These are phyloP conservation scores for Julus scandinavius DNA, from an alignment of 2,888 invertebrate genomes.

Conservation along the genomic window DNA sequence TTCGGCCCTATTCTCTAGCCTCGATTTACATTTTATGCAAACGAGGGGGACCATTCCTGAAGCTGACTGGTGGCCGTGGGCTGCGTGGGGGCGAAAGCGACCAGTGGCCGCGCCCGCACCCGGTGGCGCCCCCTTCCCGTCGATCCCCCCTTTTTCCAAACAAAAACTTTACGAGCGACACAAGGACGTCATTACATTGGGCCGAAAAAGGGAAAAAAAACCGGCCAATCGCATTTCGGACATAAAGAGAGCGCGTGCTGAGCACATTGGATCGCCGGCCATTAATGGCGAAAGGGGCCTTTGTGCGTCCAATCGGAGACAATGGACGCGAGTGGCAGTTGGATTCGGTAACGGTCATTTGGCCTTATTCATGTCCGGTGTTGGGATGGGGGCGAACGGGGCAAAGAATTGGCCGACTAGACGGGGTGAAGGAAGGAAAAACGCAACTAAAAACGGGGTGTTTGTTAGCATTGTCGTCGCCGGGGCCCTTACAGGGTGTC, in stretches of 20 bases:
- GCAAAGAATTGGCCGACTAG: not conserved
- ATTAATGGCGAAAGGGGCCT: not conserved
- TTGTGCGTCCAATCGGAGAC: slow-evolving; percentile 11
- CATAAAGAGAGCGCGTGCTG: not conserved
- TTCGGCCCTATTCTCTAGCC: not conserved
- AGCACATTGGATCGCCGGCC: not conserved
- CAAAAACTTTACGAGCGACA: not conserved
- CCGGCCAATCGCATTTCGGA: not conserved
- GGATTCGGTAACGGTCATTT: not conserved
- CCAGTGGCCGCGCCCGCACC: not conserved
- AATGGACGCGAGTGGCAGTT: not conserved
- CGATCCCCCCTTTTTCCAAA: not conserved
- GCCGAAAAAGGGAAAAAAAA: not conserved
- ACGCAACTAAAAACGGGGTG: not conserved
- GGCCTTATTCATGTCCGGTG: not conserved
- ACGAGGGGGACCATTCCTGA: not conserved
- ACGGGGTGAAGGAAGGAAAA: not conserved
- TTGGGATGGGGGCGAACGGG: not conserved
- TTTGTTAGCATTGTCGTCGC: not conserved
- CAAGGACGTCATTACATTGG: not conserved
- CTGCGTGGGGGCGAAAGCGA: not conserved
- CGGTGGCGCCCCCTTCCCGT: not conserved
- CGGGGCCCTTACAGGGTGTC: not conserved
- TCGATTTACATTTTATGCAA: not conserved
- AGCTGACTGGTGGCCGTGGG: not conserved